These are phyloP conservation scores for Diorhabda elongata DNA, from an alignment of 1,140 invertebrate genomes.

Conservation along the genomic window DNA sequence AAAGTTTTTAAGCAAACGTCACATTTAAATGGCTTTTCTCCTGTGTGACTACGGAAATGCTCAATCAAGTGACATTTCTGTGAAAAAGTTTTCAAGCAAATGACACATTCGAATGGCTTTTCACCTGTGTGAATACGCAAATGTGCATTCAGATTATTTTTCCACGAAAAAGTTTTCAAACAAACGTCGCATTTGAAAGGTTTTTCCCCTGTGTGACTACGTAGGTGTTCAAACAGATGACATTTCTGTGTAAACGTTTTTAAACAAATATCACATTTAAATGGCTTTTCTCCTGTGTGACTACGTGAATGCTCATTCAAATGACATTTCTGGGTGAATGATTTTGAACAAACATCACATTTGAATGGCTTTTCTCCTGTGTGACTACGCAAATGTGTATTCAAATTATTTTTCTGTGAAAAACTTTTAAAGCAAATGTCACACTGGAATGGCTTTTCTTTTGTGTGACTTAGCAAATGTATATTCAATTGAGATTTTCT, in stretches of 20 bases:
- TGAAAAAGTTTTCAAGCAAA: conserved; percentile 7
- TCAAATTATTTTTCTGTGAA: not conserved
- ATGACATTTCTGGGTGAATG: not conserved
- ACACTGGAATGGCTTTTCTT: not conserved
- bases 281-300: not conserved
- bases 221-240: not conserved
- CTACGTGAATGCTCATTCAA: not conserved
- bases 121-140: not conserved
- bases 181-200: conserved; percentile 9
- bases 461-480: not conserved
- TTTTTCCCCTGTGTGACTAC: not conserved
- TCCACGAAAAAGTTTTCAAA: not conserved
- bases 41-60: not conserved
- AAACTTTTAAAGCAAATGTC: not conserved
- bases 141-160: not conserved
- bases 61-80: not conserved
- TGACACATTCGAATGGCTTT: conserved; percentile 5
- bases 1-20: conserved; percentile 50
- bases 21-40: conserved; percentile 22
- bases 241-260: not conserved
- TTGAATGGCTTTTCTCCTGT: not conserved
- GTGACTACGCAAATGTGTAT: not conserved
- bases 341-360: not conserved
- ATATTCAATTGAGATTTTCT: not conserved
- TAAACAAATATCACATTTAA: not conserved